These are phyloP conservation scores for Pectinophora gossypiella DNA, from an alignment of 1,140 invertebrate genomes.

Conservation along the genomic window DNA sequence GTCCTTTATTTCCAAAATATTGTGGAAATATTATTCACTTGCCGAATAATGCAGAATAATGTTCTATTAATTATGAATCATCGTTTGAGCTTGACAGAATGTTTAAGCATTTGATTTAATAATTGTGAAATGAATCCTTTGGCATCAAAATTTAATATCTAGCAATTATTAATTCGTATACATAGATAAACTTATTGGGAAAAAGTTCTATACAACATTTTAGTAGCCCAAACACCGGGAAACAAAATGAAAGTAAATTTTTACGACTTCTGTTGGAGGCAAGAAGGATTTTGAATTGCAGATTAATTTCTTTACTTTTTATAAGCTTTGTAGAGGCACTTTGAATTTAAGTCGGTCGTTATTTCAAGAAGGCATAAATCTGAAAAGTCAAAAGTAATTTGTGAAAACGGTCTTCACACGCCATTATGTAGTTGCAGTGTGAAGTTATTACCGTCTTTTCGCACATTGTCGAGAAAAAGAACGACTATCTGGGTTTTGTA, in stretches of 20 bases:
- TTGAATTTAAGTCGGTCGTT: constrained; percentile 34
- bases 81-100: neutral
- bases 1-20: too few relatives aligned
- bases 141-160: too few relatives aligned
- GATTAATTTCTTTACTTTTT: constrained; percentile 47
- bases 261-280: constrained; percentile 19
- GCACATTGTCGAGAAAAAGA: too few relatives aligned
- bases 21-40: too few relatives aligned
- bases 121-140: too few relatives aligned
- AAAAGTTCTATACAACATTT: too few relatives aligned
- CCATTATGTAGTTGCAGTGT: constrained; percentile 8
- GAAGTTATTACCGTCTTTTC: too few relatives aligned
- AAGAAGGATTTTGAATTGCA: constrained; percentile 41
- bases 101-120: neutral
- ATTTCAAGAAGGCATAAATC: constrained; percentile 26
- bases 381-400: constrained; percentile 8
- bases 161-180: too few relatives aligned
- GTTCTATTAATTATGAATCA: neutral
- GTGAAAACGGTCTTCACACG: constrained; percentile 5
- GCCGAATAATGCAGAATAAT: neutral
- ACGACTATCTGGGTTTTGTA: too few relatives aligned
- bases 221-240: too few relatives aligned
- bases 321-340: constrained; percentile 38
- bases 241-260: constrained; percentile 20
- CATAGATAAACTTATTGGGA: too few relatives aligned